Conservation (phyloP, 2,113 vertebrate genomes). For the Mellivora capensis region DNA sequence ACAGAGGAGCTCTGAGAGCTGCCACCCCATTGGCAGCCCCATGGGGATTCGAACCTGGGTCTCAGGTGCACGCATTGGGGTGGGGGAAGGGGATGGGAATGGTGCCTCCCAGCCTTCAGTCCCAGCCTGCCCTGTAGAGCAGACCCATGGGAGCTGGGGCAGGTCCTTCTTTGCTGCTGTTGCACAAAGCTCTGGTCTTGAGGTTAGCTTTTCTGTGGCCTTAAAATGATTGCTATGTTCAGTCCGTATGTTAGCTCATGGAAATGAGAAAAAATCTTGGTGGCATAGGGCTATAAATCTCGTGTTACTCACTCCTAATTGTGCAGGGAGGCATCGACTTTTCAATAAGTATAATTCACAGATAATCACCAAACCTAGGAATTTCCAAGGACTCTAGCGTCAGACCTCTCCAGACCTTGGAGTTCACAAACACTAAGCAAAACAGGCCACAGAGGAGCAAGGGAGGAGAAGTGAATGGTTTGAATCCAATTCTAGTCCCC, state of each 20-base stretch:
- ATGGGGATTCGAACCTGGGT: not conserved
- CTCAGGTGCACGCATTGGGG: not conserved
- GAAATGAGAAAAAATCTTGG: not conserved
- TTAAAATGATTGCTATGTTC: not conserved
- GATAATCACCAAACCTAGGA: not conserved
- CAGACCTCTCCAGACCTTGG: not conserved
- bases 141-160: fast-evolving
- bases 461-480: not conserved
- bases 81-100: not conserved
- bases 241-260: not conserved
- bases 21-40: no score
- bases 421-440: not conserved
- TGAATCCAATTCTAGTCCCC: not conserved
- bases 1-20: not conserved
- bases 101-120: not conserved
- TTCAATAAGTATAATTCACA: not conserved
- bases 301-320: not conserved
- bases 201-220: not conserved
- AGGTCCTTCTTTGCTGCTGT: not conserved
- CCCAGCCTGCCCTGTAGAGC: no score
- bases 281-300: not conserved
- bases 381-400: not conserved
- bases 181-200: not conserved
- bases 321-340: not conserved
- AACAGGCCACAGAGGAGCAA: not conserved